Evolutionary conservation across 1,140 invertebrate species (phyloP), one percentile per base, ranked within the genome.

Genomic region (Palaemon carinicauda): DNA sequence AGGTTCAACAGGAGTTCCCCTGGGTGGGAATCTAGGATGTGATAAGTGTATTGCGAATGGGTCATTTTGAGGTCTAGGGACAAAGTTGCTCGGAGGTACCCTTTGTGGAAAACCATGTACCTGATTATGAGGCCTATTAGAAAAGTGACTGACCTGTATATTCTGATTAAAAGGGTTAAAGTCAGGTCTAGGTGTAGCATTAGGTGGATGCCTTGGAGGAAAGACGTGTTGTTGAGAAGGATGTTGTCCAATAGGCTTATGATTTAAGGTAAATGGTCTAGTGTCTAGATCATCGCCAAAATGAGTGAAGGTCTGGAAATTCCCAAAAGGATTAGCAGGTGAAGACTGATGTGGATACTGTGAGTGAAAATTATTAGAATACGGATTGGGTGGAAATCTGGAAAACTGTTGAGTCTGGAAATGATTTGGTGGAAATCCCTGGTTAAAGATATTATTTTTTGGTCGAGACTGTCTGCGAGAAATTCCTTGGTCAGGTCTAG

Each of bases 391-490:
- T 21, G 73, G 56, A 41, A 80, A 80, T 29, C 54, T 53, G 24
- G 79, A 31, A 31, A 60, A 65, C 31, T 85, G 82, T 19, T 50
- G 82, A 14, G 82, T 19, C 7, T 85, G 82, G 33, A 78, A 78
- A n/a, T 77, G 53, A n/a, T 80, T 86, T 3, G 60, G 65, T 15
- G 33, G 27, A 21, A 73, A 52, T n/a, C 51, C 84, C 27, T 86
- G 83, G 24, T 85, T 75, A 21, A 65, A 74, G 50, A 80, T 80
- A 51, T 33, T 75, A 50, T 51, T 21, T 19, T 82, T 65, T 4
- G 80, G 51, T n/a, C 53, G 19, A 17, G 77, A 86, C 84, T 86
- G 84, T 78, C 84, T 86, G 52, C 77, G 84, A 80, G 75, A 73
- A 21, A 80, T 54, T 71, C 82, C 53, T 24, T 83, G 77, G 77